A percentile compares a stretch with the other conserved stretches of the same genome.
Conservation (phyloP, 2,113 vertebrate species). For the Hepsetus odoe region DNA sequence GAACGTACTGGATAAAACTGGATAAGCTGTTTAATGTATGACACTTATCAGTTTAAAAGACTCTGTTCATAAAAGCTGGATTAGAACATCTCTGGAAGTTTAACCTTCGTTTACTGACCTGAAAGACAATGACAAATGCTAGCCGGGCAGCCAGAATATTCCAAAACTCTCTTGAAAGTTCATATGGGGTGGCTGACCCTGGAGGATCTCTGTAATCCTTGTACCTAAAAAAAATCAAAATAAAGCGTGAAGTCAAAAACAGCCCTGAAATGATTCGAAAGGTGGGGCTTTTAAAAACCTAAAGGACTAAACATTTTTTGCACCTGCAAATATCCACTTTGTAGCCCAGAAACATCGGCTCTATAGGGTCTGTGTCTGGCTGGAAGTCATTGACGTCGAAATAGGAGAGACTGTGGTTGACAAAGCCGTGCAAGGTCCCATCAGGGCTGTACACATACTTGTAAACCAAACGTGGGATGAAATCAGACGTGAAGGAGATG, state of each 20-base stretch:
- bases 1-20: no score
- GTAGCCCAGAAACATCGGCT: constrained; percentile 83
- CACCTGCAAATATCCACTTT: constrained; percentile 91
- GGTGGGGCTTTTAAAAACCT: no score
- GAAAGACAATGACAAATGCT: constrained; percentile 93
- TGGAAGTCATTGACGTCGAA: constrained; percentile 96
- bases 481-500: constrained; percentile 98
- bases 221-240: constrained; percentile 83
- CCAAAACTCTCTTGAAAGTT: constrained; percentile 97
- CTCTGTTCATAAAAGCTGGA: no score
- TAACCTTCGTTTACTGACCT: constrained; percentile 73
- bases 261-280: no score
- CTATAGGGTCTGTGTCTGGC: constrained; percentile 79
- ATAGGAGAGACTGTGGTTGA: constrained; percentile 91
- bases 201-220: constrained; percentile 96
- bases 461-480: constrained; percentile 97
- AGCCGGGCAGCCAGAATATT: constrained; percentile 90
- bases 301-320: constrained; percentile 11
- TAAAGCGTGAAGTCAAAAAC: no score
- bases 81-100: no score
- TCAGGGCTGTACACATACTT: constrained; percentile 92
- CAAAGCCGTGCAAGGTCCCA: constrained; percentile 92
- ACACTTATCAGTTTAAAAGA: no score
- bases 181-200: constrained; percentile 86
- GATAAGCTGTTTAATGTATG: no score